Evolutionary conservation across 1,140 invertebrate species (phyloP).

Genomic region (Metaphire vulgaris): DNA sequence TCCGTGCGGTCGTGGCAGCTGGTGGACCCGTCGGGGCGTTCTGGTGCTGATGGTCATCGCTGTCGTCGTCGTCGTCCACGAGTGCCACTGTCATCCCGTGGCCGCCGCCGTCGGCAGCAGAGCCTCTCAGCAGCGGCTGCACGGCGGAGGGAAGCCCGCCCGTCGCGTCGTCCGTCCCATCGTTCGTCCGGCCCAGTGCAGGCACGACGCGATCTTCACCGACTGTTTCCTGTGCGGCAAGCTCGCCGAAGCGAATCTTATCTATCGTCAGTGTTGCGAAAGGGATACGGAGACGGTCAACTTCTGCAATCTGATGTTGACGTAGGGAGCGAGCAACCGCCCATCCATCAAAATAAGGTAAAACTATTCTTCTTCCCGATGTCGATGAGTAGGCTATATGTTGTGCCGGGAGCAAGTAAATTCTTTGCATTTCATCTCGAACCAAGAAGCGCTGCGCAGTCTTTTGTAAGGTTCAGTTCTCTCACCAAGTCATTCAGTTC

Average conservation of each 20-base stretch:
- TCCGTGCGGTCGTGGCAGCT: not conserved
- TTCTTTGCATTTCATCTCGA: too few relatives aligned
- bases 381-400: too few relatives aligned
- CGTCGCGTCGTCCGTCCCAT: not conserved
- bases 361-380: too few relatives aligned
- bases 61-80: not conserved
- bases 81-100: not conserved
- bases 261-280: not conserved
- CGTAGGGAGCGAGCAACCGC: not conserved
- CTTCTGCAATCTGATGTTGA: not conserved
- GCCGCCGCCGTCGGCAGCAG: too few relatives aligned
- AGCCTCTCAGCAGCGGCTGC: not conserved
- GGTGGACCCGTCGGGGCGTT: not conserved
- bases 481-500: too few relatives aligned
- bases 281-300: not conserved
- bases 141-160: not conserved
- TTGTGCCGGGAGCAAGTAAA: too few relatives aligned
- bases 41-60: not conserved
- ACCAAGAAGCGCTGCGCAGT: too few relatives aligned
- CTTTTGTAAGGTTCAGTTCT: too few relatives aligned
- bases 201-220: not conserved
- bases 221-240: not conserved
- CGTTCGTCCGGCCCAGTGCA: not conserved
- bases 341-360: too few relatives aligned
- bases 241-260: not conserved